A percentile compares a stretch with the other conserved stretches of the same genome.
Evolutionary conservation across 2,888 invertebrate species (phyloP).

Genomic region (Syritta pipiens): DNA sequence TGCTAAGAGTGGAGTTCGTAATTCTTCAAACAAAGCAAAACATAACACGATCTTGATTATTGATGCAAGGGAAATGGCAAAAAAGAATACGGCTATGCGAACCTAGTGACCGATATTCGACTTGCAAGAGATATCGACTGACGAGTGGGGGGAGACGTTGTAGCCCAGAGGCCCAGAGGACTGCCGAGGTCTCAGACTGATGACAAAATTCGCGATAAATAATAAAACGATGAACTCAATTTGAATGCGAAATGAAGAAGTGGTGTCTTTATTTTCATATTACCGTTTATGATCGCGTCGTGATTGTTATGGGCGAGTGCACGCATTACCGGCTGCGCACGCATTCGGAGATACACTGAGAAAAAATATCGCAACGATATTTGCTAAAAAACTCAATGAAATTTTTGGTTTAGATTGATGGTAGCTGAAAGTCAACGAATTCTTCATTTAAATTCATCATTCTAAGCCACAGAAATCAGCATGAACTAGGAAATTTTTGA

Average conservation of each 20-base stretch:
- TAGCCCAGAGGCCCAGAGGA: conserved; percentile 9
- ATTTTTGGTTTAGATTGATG: too few relatives aligned
- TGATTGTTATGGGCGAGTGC: conserved; percentile 18
- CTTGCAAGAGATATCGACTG: conserved; percentile 53
- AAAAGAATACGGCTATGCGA: conserved; percentile 43
- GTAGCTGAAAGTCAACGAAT: too few relatives aligned
- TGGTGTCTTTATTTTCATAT: conserved; percentile 10
- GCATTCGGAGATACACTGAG: conserved; percentile 14
- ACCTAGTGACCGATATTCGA: conserved; percentile 69
- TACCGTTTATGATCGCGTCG: conserved; percentile 43
- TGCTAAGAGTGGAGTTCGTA: conserved; percentile 10
- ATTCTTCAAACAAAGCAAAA: conserved; percentile 30
- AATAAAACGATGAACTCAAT: conserved; percentile 61
- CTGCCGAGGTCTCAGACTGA: conserved; percentile 19
- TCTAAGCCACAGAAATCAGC: too few relatives aligned
- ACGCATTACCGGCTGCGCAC: conserved; percentile 33
- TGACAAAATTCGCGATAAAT: conserved; percentile 63
- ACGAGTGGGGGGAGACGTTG: conserved; percentile 4
- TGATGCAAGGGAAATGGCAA: conserved; percentile 48
- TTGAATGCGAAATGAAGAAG: conserved; percentile 62
- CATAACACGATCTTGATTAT: conserved; percentile 59
- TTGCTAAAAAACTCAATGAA: too few relatives aligned
- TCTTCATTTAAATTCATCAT: too few relatives aligned
- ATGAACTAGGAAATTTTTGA: too few relatives aligned
- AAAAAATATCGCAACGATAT: not conserved